Evolutionary conservation across 2,797 vertebrate species (phyloP), one percentile per base, ranked within the genome.

Genomic region (Naso thynnoides): DNA sequence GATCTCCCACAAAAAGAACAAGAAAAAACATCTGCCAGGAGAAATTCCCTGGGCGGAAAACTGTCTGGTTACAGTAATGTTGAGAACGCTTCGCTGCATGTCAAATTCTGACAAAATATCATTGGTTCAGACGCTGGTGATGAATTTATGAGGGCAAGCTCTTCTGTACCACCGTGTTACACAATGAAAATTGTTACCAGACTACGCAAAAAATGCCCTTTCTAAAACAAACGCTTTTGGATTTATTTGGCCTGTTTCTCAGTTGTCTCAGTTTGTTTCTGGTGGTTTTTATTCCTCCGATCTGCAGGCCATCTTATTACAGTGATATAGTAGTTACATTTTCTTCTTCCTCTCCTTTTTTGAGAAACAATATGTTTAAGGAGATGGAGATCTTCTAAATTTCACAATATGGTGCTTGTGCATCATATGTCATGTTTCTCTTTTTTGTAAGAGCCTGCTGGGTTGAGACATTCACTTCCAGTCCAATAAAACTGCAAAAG

Each of bases 81-180:
- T 70, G 62, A 64, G 10, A 36, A 61, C 3, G 47, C 23, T 19
- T 23, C 16, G 18, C 78, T 36, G 57, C 58, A 48, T 53, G 66
- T 70, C 60, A 83, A 50, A 2, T n/a, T 58, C 21, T 82, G 67
- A 70, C 42, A 59, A 2, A n/a, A 50, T 18, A 50, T 58, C 66
- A 29, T 26, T 4, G 39, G 11, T 44, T 78, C 48, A 67, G 57
- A 65, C 41, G 60, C 33, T 47, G 27, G 14, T 1, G 26, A 74
- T 64, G 26, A 59, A 47, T 62, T 18, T 19, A 2, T 54, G 39
- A 58, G 8, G 24, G 41, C 6, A 26, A 49, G 24, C 23, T 45
- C 31, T 61, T 21, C 27, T 15, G 57, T 31, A 38, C 29, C 31
- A 18, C 13, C 19, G 41, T 21, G 42, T 41, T 52, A 39, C 47